A percentile compares a stretch with the other conserved stretches of the same genome.
These are phyloP conservation scores for Acrocyrtus sp. DNA, from an alignment of 2,888 invertebrate genomes.

Conservation along the genomic window DNA sequence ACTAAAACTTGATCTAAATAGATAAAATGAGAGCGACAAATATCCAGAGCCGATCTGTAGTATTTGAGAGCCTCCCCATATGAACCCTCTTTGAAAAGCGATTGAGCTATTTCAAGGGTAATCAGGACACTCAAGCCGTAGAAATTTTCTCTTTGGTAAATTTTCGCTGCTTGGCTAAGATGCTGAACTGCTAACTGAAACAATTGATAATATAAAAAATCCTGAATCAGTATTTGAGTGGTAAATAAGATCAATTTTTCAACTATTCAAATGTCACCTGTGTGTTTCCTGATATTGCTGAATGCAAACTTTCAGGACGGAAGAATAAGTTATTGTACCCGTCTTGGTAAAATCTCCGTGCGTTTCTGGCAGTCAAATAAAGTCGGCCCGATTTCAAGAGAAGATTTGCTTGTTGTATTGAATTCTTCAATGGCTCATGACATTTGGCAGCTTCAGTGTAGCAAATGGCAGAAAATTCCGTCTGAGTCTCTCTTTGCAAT, in stretches of 20 bases:
- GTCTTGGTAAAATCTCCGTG: constrained; percentile 23
- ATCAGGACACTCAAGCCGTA: constrained; percentile 49
- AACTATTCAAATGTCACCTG: too few relatives aligned
- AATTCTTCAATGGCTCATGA: constrained; percentile 60
- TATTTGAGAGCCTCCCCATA: constrained; percentile 60
- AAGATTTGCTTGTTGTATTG: constrained; percentile 57
- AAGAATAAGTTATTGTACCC: constrained; percentile 22
- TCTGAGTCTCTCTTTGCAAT: constrained; percentile 60
- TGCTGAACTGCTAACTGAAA: constrained; percentile 56
- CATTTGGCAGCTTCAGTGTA: constrained; percentile 60
- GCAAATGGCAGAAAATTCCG: constrained; percentile 61
- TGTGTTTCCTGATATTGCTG: constrained; percentile 46
- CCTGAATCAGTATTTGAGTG: too few relatives aligned
- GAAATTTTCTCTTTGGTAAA: constrained; percentile 55
- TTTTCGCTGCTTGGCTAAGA: constrained; percentile 55
- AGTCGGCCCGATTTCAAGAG: constrained; percentile 55
- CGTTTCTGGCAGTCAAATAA: constrained; percentile 27
- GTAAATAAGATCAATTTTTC: too few relatives aligned
- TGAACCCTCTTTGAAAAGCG: constrained; percentile 39
- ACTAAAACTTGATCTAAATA: constrained; percentile 58
- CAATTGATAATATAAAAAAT: background rate
- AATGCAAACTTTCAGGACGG: constrained; percentile 23
- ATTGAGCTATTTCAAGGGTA: constrained; percentile 52
- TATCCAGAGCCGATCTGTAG: constrained; percentile 54
- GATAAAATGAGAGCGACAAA: constrained; percentile 53